Evolutionary conservation across 1,140 invertebrate species (phyloP).

Genomic region (Bombus sibiricus): DNA sequence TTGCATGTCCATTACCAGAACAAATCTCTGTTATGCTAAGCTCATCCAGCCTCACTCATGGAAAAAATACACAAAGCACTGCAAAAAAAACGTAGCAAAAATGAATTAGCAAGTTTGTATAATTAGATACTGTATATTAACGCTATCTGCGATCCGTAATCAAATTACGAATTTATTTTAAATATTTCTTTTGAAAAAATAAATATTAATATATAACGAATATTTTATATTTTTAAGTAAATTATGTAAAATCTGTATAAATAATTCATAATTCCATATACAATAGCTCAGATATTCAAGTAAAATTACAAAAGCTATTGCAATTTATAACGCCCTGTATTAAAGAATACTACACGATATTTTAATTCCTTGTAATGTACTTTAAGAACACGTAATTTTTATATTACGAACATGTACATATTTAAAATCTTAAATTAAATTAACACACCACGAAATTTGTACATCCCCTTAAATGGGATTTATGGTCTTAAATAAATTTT

Average conservation of each 20-base stretch:
- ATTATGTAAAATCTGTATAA: slow-evolving; percentile 41
- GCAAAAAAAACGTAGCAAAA: slow-evolving; percentile 48
- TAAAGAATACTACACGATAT: background rate
- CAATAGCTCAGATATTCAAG: background rate
- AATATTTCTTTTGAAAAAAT: slow-evolving; percentile 4
- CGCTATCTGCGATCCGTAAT: background rate
- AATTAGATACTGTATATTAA: slow-evolving; percentile 24
- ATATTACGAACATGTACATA: slow-evolving; percentile 35
- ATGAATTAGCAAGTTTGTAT: slow-evolving; percentile 4
- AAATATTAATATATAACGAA: slow-evolving; percentile 36
- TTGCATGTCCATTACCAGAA: slow-evolving; percentile 94
- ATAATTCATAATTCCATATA: background rate
- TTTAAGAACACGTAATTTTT: slow-evolving; percentile 23
- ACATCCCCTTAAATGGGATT: background rate
- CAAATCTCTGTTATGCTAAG: slow-evolving; percentile 95
- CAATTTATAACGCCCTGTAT: slow-evolving; percentile 8
- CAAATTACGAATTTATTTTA: slow-evolving; percentile 13
- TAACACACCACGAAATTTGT: slow-evolving; percentile 20
- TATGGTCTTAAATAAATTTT: slow-evolving; percentile 30
- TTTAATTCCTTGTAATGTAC: slow-evolving; percentile 31
- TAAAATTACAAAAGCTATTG: background rate
- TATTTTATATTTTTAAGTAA: slow-evolving; percentile 17
- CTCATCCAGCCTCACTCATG: slow-evolving; percentile 85
- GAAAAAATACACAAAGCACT: slow-evolving; percentile 65
- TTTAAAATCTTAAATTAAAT: slow-evolving; percentile 29